Conservation (phyloP, 2,113 vertebrate genomes). For the Cepphus grylle region DNA sequence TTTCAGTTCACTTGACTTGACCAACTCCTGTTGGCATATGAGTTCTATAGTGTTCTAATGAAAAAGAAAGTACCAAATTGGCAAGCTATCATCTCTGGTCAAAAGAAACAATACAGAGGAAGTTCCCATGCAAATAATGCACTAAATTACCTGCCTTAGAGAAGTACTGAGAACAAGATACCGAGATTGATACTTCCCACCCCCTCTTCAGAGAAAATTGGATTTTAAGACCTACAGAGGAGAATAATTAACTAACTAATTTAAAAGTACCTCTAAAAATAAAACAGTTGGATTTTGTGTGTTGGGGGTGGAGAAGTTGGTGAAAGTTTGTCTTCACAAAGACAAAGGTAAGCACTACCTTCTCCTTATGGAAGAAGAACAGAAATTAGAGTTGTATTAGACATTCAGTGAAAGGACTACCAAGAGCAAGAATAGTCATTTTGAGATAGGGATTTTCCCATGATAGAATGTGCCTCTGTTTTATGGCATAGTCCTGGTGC, state of each 20-base stretch:
- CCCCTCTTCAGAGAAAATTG: not conserved
- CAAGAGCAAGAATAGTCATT: not conserved
- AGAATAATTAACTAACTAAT: not conserved
- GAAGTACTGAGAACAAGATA: not conserved
- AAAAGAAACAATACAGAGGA: not conserved
- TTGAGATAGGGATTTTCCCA: not conserved
- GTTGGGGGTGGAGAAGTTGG: not conserved
- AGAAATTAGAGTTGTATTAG: not conserved
- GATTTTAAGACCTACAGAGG: not conserved
- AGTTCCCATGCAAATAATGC: not conserved
- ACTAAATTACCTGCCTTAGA: not conserved
- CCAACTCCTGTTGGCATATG: not conserved
- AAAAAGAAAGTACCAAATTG: not conserved
- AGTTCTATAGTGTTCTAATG: not conserved
- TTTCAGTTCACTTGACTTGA: not conserved
- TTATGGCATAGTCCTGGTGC: not conserved
- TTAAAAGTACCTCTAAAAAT: not conserved
- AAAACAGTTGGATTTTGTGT: not conserved
- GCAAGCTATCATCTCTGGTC: not conserved
- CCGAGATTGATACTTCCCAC: not conserved
- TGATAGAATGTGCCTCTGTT: not conserved
- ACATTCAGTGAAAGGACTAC: not conserved
- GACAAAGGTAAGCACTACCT: not conserved
- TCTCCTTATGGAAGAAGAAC: not conserved
- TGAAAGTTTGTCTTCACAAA: not conserved